Evolutionary conservation across 2,888 invertebrate species (phyloP), one percentile per base, ranked within the genome.

Genomic region (Nomada fabriciana): DNA sequence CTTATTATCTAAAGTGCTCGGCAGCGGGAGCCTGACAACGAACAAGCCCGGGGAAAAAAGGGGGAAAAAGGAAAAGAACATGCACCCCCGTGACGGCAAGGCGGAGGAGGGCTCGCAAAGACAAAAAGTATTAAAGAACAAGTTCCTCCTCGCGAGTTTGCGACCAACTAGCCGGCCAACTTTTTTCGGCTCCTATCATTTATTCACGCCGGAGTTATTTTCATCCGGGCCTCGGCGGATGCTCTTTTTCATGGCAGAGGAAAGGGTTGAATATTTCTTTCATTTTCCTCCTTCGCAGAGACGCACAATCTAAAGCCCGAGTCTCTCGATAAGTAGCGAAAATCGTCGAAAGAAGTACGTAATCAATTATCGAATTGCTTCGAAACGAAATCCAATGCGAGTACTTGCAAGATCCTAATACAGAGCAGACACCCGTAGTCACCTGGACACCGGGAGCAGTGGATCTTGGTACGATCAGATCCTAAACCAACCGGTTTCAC

Each of bases 1-100:
- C 93, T 94, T 93, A 94, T 93, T 94, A 94, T 94, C 94, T 93
- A 93, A 94, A 94, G 94, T 94, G 93, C 93, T 93, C 23, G 90
- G 88, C 90, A 79, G 89, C 86, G 86, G 80, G 81, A 86, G 87
- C 87, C 89, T 85, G 72, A 85, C 74, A 78, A 84, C 71, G 63
- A 50, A 69, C 68, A 43, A 43, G 18, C 67, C 36, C 18, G 52
- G 43, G 43, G n/a, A 15, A 59, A 69, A 64, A 60, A 53, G 23
- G 20, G 15, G 85, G 87, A 83, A 83, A 84, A 75, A 18, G 76
- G 75, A 76, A 82, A 71, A 76, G 77, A 80, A 82, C 77, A 63
- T 61, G 76, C 82, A 59, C 71, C 81, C 76, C 83, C 79, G 83
- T 87, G 84, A 89, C 86, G 85, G 88, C 86, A 87, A 86, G 86